Base-by-base conservation (phyloP, 2,888 invertebrate species). In the Endomychus coccineus region DNA sequence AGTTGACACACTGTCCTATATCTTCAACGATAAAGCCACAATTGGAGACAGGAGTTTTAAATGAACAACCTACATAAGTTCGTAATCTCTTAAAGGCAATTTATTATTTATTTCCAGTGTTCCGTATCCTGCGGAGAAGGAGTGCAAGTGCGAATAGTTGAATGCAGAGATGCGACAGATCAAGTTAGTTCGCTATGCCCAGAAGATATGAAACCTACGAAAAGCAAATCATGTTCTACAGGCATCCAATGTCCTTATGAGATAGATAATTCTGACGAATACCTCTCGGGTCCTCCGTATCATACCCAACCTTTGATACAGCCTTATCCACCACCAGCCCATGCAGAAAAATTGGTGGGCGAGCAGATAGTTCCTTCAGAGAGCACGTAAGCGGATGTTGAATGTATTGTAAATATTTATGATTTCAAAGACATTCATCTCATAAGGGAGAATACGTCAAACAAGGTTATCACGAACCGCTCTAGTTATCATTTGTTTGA, bases 121-220 rank as follows among this genome's bases (percentile, higher is more conserved):
- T 92, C 92, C n/a, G 87, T 84, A 6, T 84, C 86, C 6, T 95
- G 94, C 59, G 94, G 91, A 6, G 85, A 78, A 58, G 94, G 94
- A 0, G 71, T 83, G 17, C 87, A 87, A 66, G 81, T 81, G 14
- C 76, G 94, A 11, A 78, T 78, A 19, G 83, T 91, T 32, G 82
- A 85, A 56, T 94, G 94, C 61, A 73, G 80, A 40, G 81, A 78
- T 52, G 64, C 68, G 31, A 64, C 68, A 36, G 75, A 74, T 48
- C 66, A 68, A 43, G 63, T 70, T 27, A 61, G 76, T 67, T 43
- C 74, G 62, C 48, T 75, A 27, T 90, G 90, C 58, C 79, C 83
- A 50, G 73, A 75, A 2, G 64, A 69, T 7, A 70, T 74, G 37
- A 76, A 81, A 55, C 89, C 88, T 0, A 72, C 75, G 37, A 73